Base-by-base conservation (phyloP, 2,888 invertebrate species). In the Axea sp. region DNA sequence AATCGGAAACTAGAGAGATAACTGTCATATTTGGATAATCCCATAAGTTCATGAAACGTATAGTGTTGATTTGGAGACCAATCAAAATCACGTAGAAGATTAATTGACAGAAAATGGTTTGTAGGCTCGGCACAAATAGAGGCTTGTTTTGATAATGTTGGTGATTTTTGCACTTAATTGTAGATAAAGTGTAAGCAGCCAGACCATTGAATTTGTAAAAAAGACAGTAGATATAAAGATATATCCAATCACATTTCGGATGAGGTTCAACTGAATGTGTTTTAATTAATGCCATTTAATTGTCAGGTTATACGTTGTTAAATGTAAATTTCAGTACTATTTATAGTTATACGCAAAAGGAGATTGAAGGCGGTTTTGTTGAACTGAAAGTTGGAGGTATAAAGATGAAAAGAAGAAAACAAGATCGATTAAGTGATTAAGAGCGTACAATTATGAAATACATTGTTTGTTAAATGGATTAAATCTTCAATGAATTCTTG, bases 21-120 rank as follows among this genome's bases (percentile, higher is more conserved):
- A 30, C 6, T n/a, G 31, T 49, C 15, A 31, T 51, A 12, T 49
- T 49, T 7, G 62, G 41, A 7, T 64, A 51, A 12, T 43, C 26
- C 64, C 64, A 64, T 1, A 8, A 7, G 3, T 41, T 26, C 19
- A 64, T 41, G 4, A 8, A 33, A 12, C 26, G 26, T 6, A 64
- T 5, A 9, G 51, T 64, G 9, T 64, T 51, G 6, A 64, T 33
- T 19, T 51, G 41, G 1, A 41, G 17, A n/a, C 30, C 17, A 0
- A 64, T 9, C 6, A 43, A 8, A 15, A 19, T 6, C 4, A 64
- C 12, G 12, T 51, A 62, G 2, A 49, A 19, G 0, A 64, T 9
- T 5, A 30, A n/a, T 8, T 64, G 64, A 14, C 26, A 51, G 2
- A 64, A 12, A 0, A 64, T 33, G 0, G 26, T 26, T 0, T 14